Evolutionary conservation across 1,140 invertebrate species (phyloP), one percentile per base, ranked within the genome.

Genomic region (Aphidius ervi): DNA sequence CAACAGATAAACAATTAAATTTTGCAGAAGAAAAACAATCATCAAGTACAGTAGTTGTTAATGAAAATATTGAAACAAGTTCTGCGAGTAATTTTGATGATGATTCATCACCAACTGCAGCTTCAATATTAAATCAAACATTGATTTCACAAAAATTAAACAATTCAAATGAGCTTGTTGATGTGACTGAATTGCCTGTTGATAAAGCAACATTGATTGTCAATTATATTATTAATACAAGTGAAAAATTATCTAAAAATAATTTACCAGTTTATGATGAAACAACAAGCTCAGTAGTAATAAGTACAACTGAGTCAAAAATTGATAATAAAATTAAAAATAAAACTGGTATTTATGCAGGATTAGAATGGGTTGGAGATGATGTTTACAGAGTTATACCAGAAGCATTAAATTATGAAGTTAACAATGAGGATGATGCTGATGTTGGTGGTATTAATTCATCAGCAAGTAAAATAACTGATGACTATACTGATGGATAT

Each of bases 321-420:
- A 39, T 47, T 40, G n/a, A 55, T 47, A 6, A 59, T 42, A 5
- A 37, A 48, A 1, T 42, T 40, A 9, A 9, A n/a, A 53, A 57
- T 31, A 5, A 20, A 46, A 46, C n/a, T 8, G 70, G 61, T 49
- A 66, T 70, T 43, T 79, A 76, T 64, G 74, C 78, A 45, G 78
- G 77, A 2, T 58, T 80, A 5, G 75, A 79, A 46, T 80, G 76
- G 77, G 66, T 80, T 9, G 71, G 73, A 9, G 76, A 76, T 20
- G 77, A 80, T 31, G 74, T 80, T 56, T 80, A 80, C 56, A 68
- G 73, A 39, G 77, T 79, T 23, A 71, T 77, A 48, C 77, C 77
- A 6, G 72, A 72, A 9, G 67, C 66, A 2, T 16, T 71, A 3
- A 59, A 66, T 46, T 69, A 73, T n/a, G 70, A 73, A 3, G 56